Conservation (phyloP, 2,888 invertebrate species). For the Hypolimnas misippus region DNA sequence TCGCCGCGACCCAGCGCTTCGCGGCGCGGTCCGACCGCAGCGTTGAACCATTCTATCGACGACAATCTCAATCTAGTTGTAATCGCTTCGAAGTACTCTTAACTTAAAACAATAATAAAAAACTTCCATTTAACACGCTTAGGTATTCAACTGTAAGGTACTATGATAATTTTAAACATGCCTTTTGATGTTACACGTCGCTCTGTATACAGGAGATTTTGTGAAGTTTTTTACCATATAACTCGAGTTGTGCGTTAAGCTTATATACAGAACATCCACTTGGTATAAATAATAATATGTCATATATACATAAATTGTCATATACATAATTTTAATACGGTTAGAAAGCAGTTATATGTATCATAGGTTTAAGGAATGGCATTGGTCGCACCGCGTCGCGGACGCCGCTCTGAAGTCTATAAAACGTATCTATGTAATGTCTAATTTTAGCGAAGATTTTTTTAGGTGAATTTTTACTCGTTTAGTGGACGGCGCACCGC, state of each 20-base stretch:
- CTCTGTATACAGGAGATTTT: slow-evolving; percentile 26
- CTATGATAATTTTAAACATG: slow-evolving; percentile 22
- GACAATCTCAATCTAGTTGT: slow-evolving; percentile 9
- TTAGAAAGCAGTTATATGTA: slow-evolving; percentile 6
- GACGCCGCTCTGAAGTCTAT: slow-evolving; percentile 53
- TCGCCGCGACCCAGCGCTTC: slow-evolving; percentile 16
- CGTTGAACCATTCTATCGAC: slow-evolving; percentile 9
- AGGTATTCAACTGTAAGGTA: slow-evolving; percentile 27
- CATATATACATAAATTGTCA: neutral
- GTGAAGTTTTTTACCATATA: slow-evolving; percentile 18
- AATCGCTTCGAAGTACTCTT: slow-evolving; percentile 16
- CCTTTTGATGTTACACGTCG: slow-evolving; percentile 25
- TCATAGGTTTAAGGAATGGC: slow-evolving; percentile 15
- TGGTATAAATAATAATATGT: slow-evolving; percentile 1
- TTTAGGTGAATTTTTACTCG: slow-evolving; percentile 80
- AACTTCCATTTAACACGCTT: slow-evolving; percentile 33
- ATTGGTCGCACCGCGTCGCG: slow-evolving; percentile 35
- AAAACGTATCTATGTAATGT: slow-evolving; percentile 68
- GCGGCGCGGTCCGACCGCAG: slow-evolving; percentile 25
- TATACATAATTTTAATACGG: slow-evolving; percentile 10
- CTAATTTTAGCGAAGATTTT: slow-evolving; percentile 74
- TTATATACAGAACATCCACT: slow-evolving; percentile 1
- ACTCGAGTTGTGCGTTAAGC: slow-evolving; percentile 15
- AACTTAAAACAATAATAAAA: slow-evolving; percentile 27
- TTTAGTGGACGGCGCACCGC: slow-evolving; percentile 81